Conservation (phyloP, 1,140 invertebrate genomes). For the Coptotermes formosanus region DNA sequence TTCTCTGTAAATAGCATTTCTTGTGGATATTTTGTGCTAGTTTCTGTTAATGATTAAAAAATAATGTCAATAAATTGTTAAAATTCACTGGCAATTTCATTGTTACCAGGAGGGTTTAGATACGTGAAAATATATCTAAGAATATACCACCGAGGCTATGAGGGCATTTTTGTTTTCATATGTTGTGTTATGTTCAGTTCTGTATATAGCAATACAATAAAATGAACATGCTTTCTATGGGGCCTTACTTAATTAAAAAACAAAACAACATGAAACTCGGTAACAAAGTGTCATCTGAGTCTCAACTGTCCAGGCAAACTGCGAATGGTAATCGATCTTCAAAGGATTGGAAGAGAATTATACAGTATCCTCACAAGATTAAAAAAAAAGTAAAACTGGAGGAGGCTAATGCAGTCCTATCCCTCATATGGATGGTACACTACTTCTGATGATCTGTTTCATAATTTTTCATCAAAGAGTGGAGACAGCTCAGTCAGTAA, state of each 20-base stretch:
- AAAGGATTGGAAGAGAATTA: too few relatives aligned
- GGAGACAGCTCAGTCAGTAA: too few relatives aligned
- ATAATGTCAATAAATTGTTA: not conserved
- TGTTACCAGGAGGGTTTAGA: not conserved
- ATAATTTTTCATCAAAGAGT: too few relatives aligned
- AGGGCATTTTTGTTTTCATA: conserved; percentile 8
- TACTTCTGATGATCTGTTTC: too few relatives aligned
- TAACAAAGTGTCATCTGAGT: too few relatives aligned
- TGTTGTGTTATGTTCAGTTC: not conserved
- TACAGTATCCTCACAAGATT: too few relatives aligned
- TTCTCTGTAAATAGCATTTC: conserved; percentile 25
- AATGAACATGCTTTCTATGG: not conserved
- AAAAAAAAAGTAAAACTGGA: too few relatives aligned
- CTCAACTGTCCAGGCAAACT: too few relatives aligned
- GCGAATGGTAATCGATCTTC: too few relatives aligned
- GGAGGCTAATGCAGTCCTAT: too few relatives aligned
- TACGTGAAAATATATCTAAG: not conserved
- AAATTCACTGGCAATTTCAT: not conserved
- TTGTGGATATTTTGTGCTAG: conserved; percentile 14
- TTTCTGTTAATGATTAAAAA: conserved; percentile 8
- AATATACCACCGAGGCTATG: not conserved
- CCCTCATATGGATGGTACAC: too few relatives aligned
- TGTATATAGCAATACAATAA: not conserved
- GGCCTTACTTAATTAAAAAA: not conserved
- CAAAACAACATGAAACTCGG: too few relatives aligned